Conservation (phyloP, 2,888 invertebrate species). For the Tachina lurida region DNA sequence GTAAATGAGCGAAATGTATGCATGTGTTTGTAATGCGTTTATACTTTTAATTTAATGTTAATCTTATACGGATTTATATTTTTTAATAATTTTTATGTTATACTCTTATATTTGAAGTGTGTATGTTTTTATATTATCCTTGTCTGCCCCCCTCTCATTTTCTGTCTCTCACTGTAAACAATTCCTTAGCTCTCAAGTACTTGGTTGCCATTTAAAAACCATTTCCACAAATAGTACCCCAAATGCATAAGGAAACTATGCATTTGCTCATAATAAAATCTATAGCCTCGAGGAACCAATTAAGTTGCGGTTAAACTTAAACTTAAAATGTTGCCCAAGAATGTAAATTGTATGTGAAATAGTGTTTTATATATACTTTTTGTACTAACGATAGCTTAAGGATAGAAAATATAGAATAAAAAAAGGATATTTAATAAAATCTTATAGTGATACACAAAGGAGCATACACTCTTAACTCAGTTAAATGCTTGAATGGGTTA, state of each 20-base stretch:
- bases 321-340: slow-evolving; percentile 57
- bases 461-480: neutral
- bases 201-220: neutral
- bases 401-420: neutral
- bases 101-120: neutral
- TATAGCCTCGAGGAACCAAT: slow-evolving; percentile 69
- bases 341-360: slow-evolving; percentile 39
- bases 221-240: slow-evolving; percentile 12
- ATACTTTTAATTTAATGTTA: slow-evolving; percentile 43
- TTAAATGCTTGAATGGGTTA: neutral
- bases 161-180: neutral
- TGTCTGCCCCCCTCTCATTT: neutral
- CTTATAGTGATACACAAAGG: neutral
- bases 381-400: slow-evolving; percentile 13
- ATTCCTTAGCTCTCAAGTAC: neutral
- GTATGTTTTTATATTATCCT: neutral
- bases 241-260: slow-evolving; percentile 37
- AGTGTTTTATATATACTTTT: slow-evolving; percentile 37
- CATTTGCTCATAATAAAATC: slow-evolving; percentile 61
- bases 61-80: slow-evolving; percentile 33
- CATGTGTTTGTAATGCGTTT: neutral
- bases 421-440: slow-evolving; percentile 2
- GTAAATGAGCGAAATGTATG: too few relatives aligned
- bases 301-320: slow-evolving; percentile 69
- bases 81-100: slow-evolving; percentile 25